These are phyloP conservation scores for Drosophila vallismaia DNA, from an alignment of 2,888 invertebrate genomes.

Conservation along the genomic window DNA sequence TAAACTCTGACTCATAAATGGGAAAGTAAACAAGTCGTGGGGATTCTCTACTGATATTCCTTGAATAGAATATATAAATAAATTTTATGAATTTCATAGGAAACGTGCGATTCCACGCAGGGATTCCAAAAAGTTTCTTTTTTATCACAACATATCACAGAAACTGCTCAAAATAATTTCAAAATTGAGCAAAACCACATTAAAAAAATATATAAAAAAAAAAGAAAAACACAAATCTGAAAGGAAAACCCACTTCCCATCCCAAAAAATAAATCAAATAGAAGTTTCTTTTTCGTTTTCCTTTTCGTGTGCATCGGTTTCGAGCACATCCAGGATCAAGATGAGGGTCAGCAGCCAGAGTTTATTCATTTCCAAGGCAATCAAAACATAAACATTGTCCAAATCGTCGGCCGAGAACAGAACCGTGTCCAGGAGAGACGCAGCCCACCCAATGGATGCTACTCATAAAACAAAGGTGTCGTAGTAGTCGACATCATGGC, in stretches of 20 bases:
- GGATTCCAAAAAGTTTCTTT: neutral
- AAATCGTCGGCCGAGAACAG: constrained; percentile 35
- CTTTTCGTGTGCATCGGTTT: constrained; percentile 38
- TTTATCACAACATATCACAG: neutral
- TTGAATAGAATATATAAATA: neutral
- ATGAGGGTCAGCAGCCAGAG: constrained; percentile 46
- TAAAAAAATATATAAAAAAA: neutral
- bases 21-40: neutral
- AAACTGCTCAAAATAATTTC: neutral
- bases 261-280: constrained; percentile 12
- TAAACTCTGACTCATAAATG: constrained; percentile 16
- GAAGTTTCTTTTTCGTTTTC: constrained; percentile 11
- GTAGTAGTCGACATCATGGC: constrained; percentile 82
- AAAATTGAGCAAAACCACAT: neutral
- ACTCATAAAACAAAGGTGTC: constrained; percentile 81
- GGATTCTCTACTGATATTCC: neutral
- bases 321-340: constrained; percentile 44
- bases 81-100: neutral
- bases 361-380: constrained; percentile 54
- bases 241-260: neutral
- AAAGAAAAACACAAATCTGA: neutral
- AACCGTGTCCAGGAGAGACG: constrained; percentile 30
- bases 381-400: constrained; percentile 29
- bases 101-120: neutral
- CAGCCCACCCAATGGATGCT: constrained; percentile 62